phyloP scores from a whole-genome alignment of 2,888 invertebrate genomes.

The Hermaeophaga mercurialis region DNA sequence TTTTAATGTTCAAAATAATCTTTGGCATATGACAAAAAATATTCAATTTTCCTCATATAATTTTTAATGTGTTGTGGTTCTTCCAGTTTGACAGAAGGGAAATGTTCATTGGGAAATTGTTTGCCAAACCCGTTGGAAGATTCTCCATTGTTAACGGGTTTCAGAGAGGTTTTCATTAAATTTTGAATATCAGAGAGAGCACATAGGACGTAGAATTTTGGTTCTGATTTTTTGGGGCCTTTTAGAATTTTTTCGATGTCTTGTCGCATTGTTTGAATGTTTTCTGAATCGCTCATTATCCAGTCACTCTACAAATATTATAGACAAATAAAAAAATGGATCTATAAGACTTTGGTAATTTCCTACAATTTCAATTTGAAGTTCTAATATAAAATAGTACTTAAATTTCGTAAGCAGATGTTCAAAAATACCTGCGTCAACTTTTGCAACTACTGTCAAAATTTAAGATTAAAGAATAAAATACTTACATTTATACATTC shows the following conservation, averaged over 20 bases:
- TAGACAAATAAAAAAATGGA: too few species aligned
- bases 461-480: neutral
- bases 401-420: too few species aligned
- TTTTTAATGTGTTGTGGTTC: constrained; percentile 62
- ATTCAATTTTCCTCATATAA: constrained; percentile 72
- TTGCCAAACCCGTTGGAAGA: constrained; percentile 57
- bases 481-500: constrained; percentile 48
- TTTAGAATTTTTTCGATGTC: constrained; percentile 67
- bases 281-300: constrained; percentile 63
- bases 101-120: constrained; percentile 63
- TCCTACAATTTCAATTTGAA: too few species aligned
- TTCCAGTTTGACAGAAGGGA: constrained; percentile 59
- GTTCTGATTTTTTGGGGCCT: constrained; percentile 63
- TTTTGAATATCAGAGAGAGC: constrained; percentile 71
- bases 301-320: constrained; percentile 63
- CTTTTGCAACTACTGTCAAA: neutral
- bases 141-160: constrained; percentile 47
- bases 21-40: constrained; percentile 70
- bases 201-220: constrained; percentile 65
- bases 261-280: constrained; percentile 63
- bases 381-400: too few species aligned
- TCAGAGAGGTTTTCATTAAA: constrained; percentile 59
- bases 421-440: too few species aligned
- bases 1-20: constrained; percentile 34
- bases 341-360: too few species aligned